phyloP scores from a whole-genome alignment of 2,113 vertebrate species.

The Nibea albiflora region DNA sequence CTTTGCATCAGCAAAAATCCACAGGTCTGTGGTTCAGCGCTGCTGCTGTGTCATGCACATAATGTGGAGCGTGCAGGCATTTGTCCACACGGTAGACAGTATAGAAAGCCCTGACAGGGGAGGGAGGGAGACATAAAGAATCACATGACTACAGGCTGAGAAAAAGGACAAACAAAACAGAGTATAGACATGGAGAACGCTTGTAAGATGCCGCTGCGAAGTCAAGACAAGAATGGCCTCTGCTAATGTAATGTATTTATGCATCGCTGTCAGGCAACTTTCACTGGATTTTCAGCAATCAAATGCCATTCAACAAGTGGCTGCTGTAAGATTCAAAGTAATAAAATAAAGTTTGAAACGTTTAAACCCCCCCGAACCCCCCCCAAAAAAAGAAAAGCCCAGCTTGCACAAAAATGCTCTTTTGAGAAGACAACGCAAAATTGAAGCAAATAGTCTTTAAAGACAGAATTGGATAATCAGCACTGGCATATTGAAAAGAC shows the following conservation, averaged over 20 bases:
- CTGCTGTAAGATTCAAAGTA: slow-evolving; percentile 4
- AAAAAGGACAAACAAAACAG: not conserved
- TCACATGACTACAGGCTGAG: not conserved
- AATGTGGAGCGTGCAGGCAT: slow-evolving; percentile 54
- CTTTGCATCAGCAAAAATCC: slow-evolving; percentile 70
- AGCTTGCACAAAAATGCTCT: not conserved
- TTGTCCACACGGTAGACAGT: slow-evolving; percentile 34
- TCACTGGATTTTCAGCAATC: slow-evolving; percentile 22
- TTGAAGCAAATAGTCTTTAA: slow-evolving; percentile 25
- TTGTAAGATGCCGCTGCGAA: slow-evolving; percentile 1
- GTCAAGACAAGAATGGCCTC: not conserved
- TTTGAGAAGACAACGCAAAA: slow-evolving; percentile 3
- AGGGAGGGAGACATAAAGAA: not conserved
- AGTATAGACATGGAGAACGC: not conserved
- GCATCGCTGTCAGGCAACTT: slow-evolving; percentile 18
- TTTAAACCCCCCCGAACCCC: no score
- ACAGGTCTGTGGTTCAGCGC: slow-evolving; percentile 61
- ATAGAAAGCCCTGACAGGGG: slow-evolving; percentile 37
- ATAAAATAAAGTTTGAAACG: not conserved
- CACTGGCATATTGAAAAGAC: slow-evolving; percentile 66
- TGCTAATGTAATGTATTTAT: slow-evolving; percentile 16
- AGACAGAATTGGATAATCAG: slow-evolving; percentile 54
- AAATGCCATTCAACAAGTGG: slow-evolving; percentile 20
- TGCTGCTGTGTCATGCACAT: slow-evolving; percentile 64
- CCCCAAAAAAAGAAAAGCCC: not conserved